A percentile compares a stretch with the other conserved stretches of the same genome.
These are phyloP conservation scores for Dinomys branickii DNA, from an alignment of 2,113 vertebrate genomes.

Conservation along the genomic window DNA sequence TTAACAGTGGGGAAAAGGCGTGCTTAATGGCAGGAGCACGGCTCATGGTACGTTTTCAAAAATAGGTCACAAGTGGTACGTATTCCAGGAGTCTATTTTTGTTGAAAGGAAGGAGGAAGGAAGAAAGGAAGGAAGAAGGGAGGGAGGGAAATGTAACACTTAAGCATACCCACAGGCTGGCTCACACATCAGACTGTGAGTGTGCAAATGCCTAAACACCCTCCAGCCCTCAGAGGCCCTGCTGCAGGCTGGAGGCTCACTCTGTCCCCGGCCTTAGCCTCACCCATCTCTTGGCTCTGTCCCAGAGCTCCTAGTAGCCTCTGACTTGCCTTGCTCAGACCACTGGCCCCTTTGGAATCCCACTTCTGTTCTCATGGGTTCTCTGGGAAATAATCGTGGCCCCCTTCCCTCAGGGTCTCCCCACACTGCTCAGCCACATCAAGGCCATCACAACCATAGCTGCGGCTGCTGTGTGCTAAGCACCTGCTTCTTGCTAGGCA, in stretches of 20 bases:
- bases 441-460: not conserved
- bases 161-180: not conserved
- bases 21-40: conserved; percentile 58
- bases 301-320: not conserved
- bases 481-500: not conserved
- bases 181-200: not conserved
- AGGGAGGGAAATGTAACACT: not conserved
- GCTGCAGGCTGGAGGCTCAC: not conserved
- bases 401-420: not conserved
- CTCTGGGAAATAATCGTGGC: not conserved
- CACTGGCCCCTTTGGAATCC: not conserved
- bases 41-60: conserved; percentile 59
- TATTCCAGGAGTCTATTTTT: conserved; percentile 31
- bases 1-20: conserved; percentile 60
- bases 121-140: not conserved
- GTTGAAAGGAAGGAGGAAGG: not conserved
- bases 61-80: conserved; percentile 67
- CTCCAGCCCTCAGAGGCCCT: not conserved
- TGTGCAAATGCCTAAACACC: not conserved
- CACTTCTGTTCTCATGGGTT: not conserved
- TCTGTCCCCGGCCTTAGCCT: not conserved
- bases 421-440: not conserved
- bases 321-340: not conserved
- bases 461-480: not conserved
- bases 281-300: not conserved